These are phyloP conservation scores for Rhinolophus sinicus DNA, from an alignment of 2,113 vertebrate species.

Conservation along the genomic window DNA sequence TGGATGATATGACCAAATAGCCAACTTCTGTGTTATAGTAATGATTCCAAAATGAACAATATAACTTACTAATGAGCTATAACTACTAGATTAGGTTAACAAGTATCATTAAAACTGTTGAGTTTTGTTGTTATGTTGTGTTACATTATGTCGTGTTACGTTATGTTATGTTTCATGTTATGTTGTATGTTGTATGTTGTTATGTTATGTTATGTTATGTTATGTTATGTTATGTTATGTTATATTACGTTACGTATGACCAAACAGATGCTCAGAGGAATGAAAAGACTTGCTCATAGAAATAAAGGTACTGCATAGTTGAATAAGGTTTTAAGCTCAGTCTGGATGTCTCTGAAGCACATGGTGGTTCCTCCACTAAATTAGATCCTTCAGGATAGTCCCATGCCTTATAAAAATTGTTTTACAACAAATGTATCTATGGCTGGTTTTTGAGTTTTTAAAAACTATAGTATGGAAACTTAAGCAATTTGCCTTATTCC, in stretches of 20 bases:
- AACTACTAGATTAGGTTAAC: background rate
- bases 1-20: background rate
- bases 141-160: background rate
- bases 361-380: background rate
- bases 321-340: background rate
- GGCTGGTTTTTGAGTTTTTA: background rate
- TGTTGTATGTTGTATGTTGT: no score
- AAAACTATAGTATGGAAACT: background rate
- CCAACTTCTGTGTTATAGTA: background rate
- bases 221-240: background rate
- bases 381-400: background rate
- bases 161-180: background rate
- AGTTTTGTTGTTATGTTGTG: background rate
- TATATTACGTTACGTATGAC: background rate
- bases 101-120: background rate
- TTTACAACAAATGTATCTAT: background rate
- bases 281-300: background rate
- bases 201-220: no score
- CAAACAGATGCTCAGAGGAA: background rate
- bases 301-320: background rate
- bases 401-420: background rate
- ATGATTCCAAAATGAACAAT: background rate
- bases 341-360: background rate
- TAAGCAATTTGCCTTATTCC: constrained; percentile 21
- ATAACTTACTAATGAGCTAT: background rate